Evolutionary conservation across 2,797 vertebrate genomes (phyloP).

Genomic region (Peromyscus nudipes): DNA sequence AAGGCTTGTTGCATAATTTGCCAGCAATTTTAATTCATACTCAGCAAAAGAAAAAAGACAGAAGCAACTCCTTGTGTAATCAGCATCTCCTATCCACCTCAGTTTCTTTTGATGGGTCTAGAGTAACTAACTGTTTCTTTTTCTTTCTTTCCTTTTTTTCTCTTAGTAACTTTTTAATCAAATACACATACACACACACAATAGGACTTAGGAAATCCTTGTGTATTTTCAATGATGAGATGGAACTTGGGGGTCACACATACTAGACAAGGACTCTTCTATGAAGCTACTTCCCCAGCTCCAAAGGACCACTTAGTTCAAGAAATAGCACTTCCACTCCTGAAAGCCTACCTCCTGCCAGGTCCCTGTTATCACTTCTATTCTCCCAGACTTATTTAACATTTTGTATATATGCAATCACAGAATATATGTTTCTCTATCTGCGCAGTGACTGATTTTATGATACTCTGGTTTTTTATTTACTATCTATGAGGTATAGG

Average conservation of each 20-base stretch:
- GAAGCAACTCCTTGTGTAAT: slow-evolving; percentile 56
- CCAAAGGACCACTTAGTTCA: not conserved
- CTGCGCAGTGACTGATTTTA: not conserved
- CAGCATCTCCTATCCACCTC: slow-evolving; percentile 51
- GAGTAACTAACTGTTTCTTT: slow-evolving; percentile 67
- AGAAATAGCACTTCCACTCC: not conserved
- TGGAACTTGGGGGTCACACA: not conserved
- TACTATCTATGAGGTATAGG: not conserved
- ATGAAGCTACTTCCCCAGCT: not conserved
- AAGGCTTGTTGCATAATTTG: slow-evolving; percentile 66
- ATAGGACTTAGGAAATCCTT: not conserved
- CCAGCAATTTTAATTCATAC: slow-evolving; percentile 73
- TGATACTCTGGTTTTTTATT: not conserved
- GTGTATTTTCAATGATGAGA: not conserved
- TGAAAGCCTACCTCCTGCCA: not conserved
- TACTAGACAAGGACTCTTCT: not conserved
- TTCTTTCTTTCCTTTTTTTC: not conserved
- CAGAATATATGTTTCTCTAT: not conserved
- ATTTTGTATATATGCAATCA: not conserved
- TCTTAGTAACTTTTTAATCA: slow-evolving; percentile 44
- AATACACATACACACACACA: too few species aligned
- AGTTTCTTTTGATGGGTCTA: slow-evolving; percentile 60
- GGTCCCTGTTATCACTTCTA: not conserved
- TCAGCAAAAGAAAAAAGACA: slow-evolving; percentile 64
- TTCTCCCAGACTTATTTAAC: not conserved